Conservation (phyloP, 1,140 invertebrate genomes). For the Acromyrmex heyeri region DNA sequence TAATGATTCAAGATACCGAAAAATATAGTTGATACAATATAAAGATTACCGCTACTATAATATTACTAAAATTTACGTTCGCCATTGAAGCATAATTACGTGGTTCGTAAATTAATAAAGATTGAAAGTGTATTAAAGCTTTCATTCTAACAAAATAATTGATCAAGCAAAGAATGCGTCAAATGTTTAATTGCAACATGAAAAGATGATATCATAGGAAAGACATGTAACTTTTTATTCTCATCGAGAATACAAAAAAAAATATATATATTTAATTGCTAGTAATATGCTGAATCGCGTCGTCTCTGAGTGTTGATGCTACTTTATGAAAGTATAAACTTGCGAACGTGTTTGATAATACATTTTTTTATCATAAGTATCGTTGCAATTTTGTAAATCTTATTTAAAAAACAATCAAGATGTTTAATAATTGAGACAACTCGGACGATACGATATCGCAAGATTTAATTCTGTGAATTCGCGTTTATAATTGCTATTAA, state of each 20-base stretch:
- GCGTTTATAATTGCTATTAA: slow-evolving; percentile 32
- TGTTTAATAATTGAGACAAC: slow-evolving; percentile 13
- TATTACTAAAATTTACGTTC: slow-evolving; percentile 16
- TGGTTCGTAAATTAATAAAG: slow-evolving; percentile 7
- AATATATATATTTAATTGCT: slow-evolving; percentile 29
- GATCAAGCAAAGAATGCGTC: not conserved
- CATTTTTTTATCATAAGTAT: slow-evolving; percentile 10
- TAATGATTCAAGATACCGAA: not conserved
- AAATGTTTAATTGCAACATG: slow-evolving; percentile 21
- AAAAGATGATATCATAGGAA: slow-evolving; percentile 12
- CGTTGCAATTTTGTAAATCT: slow-evolving; percentile 26
- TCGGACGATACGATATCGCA: slow-evolving; percentile 1
- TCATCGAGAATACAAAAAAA: slow-evolving; percentile 18
- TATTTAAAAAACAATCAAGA: slow-evolving; percentile 13
- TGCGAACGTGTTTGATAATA: slow-evolving; percentile 22
- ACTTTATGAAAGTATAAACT: slow-evolving; percentile 31
- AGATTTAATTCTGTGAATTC: slow-evolving; percentile 21
- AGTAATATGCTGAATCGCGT: slow-evolving; percentile 38
- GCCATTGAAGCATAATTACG: slow-evolving; percentile 19
- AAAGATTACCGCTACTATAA: slow-evolving; percentile 1
- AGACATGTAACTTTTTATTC: slow-evolving; percentile 28
- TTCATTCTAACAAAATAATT: not conserved
- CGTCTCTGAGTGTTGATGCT: slow-evolving; percentile 42
- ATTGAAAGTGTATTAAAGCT: slow-evolving; percentile 39
- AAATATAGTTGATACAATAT: slow-evolving; percentile 34